phyloP scores from a whole-genome alignment of 2,888 invertebrate species.

The Dascillus cervinus region DNA sequence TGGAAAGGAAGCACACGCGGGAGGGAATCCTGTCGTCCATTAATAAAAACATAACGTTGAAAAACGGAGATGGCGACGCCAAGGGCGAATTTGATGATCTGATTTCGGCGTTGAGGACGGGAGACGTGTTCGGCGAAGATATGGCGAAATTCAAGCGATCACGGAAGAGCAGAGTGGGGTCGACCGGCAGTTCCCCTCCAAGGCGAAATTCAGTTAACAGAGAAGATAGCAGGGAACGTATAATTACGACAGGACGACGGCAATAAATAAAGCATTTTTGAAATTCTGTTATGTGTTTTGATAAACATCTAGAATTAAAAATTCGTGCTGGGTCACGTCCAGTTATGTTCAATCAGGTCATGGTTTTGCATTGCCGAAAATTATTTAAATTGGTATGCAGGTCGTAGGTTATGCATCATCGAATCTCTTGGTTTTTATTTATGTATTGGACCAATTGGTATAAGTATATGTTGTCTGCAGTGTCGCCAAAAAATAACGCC shows the following conservation, averaged over 20 bases:
- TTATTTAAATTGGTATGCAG: too few species aligned
- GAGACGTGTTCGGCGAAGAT: constrained; percentile 93
- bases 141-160: constrained; percentile 86
- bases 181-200: constrained; percentile 54
- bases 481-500: too few species aligned
- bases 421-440: too few species aligned
- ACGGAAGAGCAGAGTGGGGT: constrained; percentile 55
- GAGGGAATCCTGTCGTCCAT: constrained; percentile 72
- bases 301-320: too few species aligned
- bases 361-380: too few species aligned
- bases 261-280: too few species aligned
- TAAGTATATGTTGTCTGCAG: too few species aligned
- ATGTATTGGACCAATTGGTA: too few species aligned
- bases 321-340: too few species aligned
- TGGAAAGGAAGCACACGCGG: constrained; percentile 75
- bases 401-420: too few species aligned
- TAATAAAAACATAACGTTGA: constrained; percentile 60
- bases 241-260: constrained; percentile 41
- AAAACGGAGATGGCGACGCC: constrained; percentile 53
- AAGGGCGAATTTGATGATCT: constrained; percentile 94
- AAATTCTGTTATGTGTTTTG: too few species aligned
- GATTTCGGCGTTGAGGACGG: constrained; percentile 88
- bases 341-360: too few species aligned
- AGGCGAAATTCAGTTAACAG: constrained; percentile 54
- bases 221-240: constrained; percentile 62